These are phyloP conservation scores for Oryzias celebensis DNA, from an alignment of 2,113 vertebrate genomes.

Conservation along the genomic window DNA sequence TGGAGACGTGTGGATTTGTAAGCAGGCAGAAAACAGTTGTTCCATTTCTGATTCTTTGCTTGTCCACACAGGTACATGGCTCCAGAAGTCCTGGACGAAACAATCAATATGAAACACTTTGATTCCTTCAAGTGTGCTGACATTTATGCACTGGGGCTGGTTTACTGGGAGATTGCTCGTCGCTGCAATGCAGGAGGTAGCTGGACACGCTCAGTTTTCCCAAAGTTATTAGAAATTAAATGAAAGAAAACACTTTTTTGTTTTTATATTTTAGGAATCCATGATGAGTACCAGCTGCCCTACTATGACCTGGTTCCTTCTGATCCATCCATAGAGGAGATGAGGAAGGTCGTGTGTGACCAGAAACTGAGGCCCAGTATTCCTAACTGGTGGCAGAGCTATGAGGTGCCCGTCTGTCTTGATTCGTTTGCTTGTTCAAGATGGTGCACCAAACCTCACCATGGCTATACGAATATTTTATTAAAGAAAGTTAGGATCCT, in stretches of 20 bases:
- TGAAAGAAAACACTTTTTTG: neutral
- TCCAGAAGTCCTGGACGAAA: constrained; percentile 96
- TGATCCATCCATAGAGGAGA: constrained; percentile 98
- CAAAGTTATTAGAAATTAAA: fast-evolving
- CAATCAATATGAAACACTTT: constrained; percentile 99
- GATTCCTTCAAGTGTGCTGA: constrained; percentile 98
- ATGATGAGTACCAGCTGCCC: constrained; percentile 97
- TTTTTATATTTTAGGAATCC: constrained; percentile 80
- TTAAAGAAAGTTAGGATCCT: too few species aligned
- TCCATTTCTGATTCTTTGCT: neutral
- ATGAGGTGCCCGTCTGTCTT: constrained; percentile 80
- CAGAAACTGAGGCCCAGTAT: constrained; percentile 95
- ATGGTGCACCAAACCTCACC: too few species aligned
- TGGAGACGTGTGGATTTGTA: too few species aligned
- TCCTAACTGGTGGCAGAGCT: constrained; percentile 99
- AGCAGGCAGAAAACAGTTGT: neutral
- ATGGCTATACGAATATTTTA: too few species aligned
- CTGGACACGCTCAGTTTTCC: neutral
- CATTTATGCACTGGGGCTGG: constrained; percentile 94
- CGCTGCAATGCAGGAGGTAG: constrained; percentile 94
- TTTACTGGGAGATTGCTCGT: constrained; percentile 97
- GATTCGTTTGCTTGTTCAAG: too few species aligned
- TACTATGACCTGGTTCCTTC: constrained; percentile 97
- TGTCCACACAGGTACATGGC: constrained; percentile 90
- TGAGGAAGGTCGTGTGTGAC: constrained; percentile 98